Conservation (phyloP, 1,140 invertebrate genomes). For the Pseudomyrmex dendroicus region DNA sequence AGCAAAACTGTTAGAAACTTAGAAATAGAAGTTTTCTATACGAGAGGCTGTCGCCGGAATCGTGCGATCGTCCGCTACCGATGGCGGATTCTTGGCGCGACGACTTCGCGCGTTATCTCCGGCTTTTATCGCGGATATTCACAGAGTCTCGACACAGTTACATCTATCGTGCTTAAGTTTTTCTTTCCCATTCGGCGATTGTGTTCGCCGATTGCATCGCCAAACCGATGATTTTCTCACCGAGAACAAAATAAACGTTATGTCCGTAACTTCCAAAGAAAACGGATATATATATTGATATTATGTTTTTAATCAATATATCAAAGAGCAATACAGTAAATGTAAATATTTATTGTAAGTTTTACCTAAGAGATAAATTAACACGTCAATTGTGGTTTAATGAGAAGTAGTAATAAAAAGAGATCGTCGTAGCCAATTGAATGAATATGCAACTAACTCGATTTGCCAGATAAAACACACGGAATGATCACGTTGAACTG, state of each 20-base stretch:
- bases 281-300: neutral
- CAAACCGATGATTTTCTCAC: neutral
- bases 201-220: neutral
- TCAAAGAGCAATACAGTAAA: too few relatives aligned
- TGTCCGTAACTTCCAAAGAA: neutral
- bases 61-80: neutral
- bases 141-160: conserved; percentile 15
- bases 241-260: neutral
- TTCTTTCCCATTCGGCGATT: neutral
- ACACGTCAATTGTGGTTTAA: too few relatives aligned
- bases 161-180: neutral
- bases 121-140: neutral
- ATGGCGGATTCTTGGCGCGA: conserved; percentile 1
- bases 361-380: too few relatives aligned
- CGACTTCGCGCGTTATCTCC: neutral
- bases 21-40: conserved; percentile 32
- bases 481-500: conserved; percentile 18
- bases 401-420: too few relatives aligned
- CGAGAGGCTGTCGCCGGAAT: conserved; percentile 3
- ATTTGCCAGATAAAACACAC: too few relatives aligned
- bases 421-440: too few relatives aligned
- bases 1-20: conserved; percentile 56
- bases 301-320: neutral
- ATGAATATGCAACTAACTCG: too few relatives aligned
- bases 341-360: too few relatives aligned